Conservation (phyloP, 2,113 vertebrate species). For the Lepus timidus region DNA sequence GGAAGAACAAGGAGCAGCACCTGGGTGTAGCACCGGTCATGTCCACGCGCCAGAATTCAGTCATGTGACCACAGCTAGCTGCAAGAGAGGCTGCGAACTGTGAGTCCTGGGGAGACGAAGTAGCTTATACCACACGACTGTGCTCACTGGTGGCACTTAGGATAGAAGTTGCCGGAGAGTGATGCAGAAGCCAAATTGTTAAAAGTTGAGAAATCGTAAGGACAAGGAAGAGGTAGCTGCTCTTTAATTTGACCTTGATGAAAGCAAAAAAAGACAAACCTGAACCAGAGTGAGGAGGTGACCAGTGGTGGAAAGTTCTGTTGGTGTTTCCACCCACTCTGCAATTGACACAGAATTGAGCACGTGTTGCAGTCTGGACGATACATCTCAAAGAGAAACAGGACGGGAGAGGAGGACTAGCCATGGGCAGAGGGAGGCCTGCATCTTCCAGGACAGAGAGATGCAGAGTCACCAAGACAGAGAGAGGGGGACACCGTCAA, state of each 20-base stretch:
- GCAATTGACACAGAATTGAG: not conserved
- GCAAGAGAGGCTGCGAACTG: slow-evolving; percentile 18
- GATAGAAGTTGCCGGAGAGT: slow-evolving; percentile 16
- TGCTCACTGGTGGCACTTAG: not conserved
- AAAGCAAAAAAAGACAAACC: slow-evolving; percentile 33
- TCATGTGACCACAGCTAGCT: not conserved
- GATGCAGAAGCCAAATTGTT: slow-evolving; percentile 1
- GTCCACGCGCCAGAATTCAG: slow-evolving; percentile 9
- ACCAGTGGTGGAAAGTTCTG: not conserved
- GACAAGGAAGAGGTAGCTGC: not conserved
- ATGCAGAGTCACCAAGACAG: not conserved
- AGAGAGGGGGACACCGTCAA: slow-evolving; percentile 24
- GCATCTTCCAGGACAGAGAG: not conserved
- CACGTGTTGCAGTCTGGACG: not conserved
- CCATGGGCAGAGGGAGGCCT: not conserved
- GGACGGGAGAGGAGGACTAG: not conserved
- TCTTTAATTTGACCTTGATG: not conserved
- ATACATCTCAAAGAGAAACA: not conserved
- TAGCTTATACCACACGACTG: not conserved
- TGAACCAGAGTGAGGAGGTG: slow-evolving; percentile 2
- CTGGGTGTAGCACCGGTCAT: not conserved
- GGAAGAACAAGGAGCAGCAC: not conserved
- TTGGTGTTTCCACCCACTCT: not conserved
- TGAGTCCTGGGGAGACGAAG: not conserved
- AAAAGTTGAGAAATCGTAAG: not conserved